Percentiles rank a stretch among this genome's conserved stretches.
Evolutionary conservation across 1,140 invertebrate genomes (phyloP).

Genomic region (Drosophila tsacasi): DNA sequence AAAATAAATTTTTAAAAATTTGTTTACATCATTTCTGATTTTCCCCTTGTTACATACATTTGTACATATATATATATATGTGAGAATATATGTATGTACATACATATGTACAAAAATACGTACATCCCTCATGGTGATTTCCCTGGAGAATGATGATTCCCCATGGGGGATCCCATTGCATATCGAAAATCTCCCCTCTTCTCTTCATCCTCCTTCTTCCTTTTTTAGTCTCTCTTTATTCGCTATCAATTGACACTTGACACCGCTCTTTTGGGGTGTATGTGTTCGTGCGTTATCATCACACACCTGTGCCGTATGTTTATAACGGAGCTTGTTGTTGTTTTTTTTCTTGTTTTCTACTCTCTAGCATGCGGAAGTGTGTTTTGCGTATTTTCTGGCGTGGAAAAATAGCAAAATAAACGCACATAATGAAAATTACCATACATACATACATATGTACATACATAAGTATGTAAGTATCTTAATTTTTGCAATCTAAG

Average conservation of each 20-base stretch:
- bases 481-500: conserved; percentile 31
- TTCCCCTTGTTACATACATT: too few relatives aligned
- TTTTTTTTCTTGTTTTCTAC: neutral
- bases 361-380: conserved; percentile 59
- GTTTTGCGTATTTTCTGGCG: conserved; percentile 14
- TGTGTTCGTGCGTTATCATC: conserved; percentile 16
- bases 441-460: neutral
- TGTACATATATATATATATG: too few relatives aligned
- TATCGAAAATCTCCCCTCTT: neutral
- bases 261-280: conserved; percentile 4
- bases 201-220: neutral
- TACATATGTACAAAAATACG: neutral
- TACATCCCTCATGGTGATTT: neutral
- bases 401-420: conserved; percentile 42
- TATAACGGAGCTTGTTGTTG: conserved; percentile 16
- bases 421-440: conserved; percentile 17
- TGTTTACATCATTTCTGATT: too few relatives aligned
- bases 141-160: neutral
- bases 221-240: neutral
- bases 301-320: conserved; percentile 13
- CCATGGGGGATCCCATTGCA: conserved; percentile 4
- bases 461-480: neutral
- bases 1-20: too few relatives aligned
- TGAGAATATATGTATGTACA: neutral
- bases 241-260: conserved; percentile 19